Evolutionary conservation across 92 coral and sea anemone genomes (phyloP), one percentile per base, ranked within the genome.

Genomic region (Paramuricea clavata): DNA sequence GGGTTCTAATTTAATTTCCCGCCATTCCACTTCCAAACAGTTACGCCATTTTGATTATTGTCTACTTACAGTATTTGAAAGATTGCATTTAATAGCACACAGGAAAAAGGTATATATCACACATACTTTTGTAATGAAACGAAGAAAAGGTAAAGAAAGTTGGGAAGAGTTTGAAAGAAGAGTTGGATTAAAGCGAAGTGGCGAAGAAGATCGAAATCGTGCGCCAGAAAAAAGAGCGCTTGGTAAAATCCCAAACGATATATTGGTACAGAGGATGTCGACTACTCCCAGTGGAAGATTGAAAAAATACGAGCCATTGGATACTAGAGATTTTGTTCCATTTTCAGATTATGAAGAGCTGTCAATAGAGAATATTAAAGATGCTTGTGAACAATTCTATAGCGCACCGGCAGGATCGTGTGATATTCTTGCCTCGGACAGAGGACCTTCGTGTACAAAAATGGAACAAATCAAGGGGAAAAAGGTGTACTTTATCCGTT

Each of bases 221-320:
- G 15, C 31, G 2, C 36, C 78, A 2, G 87, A 61, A 28, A 88
- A 81, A 74, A 88, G 74, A 39, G 71, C 78, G 19, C 83, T 52
- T 36, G 67, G 72, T 25, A 83, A 83, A 57, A n/a, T n/a, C n/a
- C n/a, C n/a, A n/a, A n/a, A n/a, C n/a, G n/a, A n/a, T n/a, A n/a
- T n/a, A n/a, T n/a, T n/a, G n/a, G 92, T 83, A 23, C 92, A 89
- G 83, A 60, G 91, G 59, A 89, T 89, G 92, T 92, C 92, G 10
- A 85, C 81, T 26, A 49, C 85, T 28, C 78, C 78, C 2, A 39
- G 78, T 72, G 56, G 78, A 41, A 35, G 81, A 59, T 68, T 74
- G 27, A 83, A 59, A 74, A 59, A 85, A 49, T 85, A 26, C 32
- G 76, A 85, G 34, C 88, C 82, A 44, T 28, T 85, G 50, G 88